phyloP scores from a whole-genome alignment of 2,113 vertebrate genomes.

The Struthio camelus region DNA sequence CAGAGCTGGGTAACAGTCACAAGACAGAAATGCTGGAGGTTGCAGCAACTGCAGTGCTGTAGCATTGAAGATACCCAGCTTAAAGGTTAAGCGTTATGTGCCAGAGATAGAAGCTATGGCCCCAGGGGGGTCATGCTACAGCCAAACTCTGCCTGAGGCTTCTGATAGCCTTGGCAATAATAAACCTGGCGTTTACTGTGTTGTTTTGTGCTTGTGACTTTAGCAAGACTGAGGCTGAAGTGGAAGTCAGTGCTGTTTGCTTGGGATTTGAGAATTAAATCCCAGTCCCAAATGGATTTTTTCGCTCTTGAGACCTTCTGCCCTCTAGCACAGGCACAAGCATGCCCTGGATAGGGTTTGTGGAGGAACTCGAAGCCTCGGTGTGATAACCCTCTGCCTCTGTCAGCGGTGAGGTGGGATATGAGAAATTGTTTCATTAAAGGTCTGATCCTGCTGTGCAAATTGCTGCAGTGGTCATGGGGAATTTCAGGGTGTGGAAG shows the following conservation, averaged over 20 bases:
- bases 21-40: background rate
- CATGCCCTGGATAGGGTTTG: background rate
- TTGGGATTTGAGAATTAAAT: background rate
- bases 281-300: background rate
- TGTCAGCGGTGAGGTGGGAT: background rate
- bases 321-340: background rate
- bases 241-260: background rate
- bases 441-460: background rate
- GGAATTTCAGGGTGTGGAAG: background rate
- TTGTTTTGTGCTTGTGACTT: background rate
- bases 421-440: background rate
- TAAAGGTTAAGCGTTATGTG: background rate
- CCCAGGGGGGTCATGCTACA: accelerated
- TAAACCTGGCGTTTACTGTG: background rate
- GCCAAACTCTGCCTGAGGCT: background rate
- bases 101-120: background rate
- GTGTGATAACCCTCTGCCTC: background rate
- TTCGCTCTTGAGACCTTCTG: background rate
- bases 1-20: background rate
- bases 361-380: background rate
- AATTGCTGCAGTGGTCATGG: background rate
- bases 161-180: background rate
- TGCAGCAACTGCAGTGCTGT: background rate
- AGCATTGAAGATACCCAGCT: background rate
- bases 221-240: background rate